Evolutionary conservation across 23 tunicate species (phyloP).

Genomic region (Diplosoma virens): DNA sequence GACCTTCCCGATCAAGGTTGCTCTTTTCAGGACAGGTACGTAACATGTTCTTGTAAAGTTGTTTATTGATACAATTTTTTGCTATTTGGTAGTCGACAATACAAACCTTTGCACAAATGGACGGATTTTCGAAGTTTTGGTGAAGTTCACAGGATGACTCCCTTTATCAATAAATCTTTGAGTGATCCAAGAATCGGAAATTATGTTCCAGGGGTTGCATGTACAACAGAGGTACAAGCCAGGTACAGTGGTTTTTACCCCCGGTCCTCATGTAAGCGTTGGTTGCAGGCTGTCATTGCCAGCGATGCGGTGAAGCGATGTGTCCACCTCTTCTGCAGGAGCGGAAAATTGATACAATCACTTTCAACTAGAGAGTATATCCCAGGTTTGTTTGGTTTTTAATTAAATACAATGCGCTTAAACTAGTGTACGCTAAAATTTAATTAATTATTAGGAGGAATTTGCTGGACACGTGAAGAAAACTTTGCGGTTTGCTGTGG

Average conservation of each 20-base stretch:
- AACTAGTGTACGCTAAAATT: too few species aligned
- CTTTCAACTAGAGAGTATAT: not conserved
- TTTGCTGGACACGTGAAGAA: slow-evolving; percentile 1
- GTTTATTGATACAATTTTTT: too few species aligned
- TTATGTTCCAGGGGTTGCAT: slow-evolving; percentile 47
- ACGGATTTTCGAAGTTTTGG: slow-evolving; percentile 32
- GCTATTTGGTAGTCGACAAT: too few species aligned
- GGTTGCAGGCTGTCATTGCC: not conserved
- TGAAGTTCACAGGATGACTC: not conserved
- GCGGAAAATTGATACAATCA: slow-evolving; percentile 22
- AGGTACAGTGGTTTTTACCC: too few species aligned
- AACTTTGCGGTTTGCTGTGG: slow-evolving; percentile 52
- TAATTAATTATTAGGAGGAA: slow-evolving; percentile 21
- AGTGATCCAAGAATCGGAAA: slow-evolving; percentile 22
- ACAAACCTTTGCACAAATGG: slow-evolving; percentile 33
- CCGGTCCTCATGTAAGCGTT: too few species aligned
- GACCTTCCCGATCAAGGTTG: too few species aligned
- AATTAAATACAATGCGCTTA: too few species aligned
- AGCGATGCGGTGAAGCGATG: slow-evolving; percentile 3
- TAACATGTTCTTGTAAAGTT: too few species aligned
- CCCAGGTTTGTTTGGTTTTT: not conserved
- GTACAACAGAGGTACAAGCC: not conserved
- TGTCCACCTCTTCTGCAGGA: slow-evolving; percentile 16
- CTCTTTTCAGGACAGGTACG: too few species aligned
- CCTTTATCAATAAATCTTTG: not conserved